phyloP scores from a whole-genome alignment of 2,113 vertebrate species.

The Prochilodus magdalenae region DNA sequence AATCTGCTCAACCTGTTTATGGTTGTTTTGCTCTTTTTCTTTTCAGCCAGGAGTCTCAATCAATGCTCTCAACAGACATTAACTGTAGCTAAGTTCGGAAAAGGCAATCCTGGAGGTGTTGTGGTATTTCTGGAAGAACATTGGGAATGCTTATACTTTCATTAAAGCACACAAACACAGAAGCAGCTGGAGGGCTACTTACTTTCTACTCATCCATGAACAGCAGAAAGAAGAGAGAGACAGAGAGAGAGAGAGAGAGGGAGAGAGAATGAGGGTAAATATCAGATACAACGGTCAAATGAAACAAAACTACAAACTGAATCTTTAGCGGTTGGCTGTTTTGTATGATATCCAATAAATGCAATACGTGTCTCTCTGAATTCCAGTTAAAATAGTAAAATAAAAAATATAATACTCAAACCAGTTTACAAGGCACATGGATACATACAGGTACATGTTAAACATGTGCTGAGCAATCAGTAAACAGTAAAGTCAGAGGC shows the following conservation, averaged over 20 bases:
- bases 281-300: conserved; percentile 8
- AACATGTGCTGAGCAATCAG: too few relatives aligned
- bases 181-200: conserved; percentile 27
- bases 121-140: conserved; percentile 2
- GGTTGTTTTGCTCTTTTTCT: conserved; percentile 7
- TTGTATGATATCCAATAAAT: too few relatives aligned
- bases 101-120: conserved; percentile 17
- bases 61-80: conserved; percentile 8
- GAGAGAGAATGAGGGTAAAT: not conserved
- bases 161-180: not conserved
- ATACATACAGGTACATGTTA: too few relatives aligned
- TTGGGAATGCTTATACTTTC: conserved; percentile 5
- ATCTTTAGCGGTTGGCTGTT: too few relatives aligned
- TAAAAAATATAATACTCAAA: too few relatives aligned
- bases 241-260: too few relatives aligned
- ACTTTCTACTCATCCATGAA: conserved; percentile 74
- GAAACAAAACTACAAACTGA: too few relatives aligned
- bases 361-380: too few relatives aligned
- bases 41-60: conserved; percentile 18
- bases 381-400: too few relatives aligned
- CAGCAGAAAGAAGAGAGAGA: conserved; percentile 48
- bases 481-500: too few relatives aligned
- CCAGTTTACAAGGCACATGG: too few relatives aligned
- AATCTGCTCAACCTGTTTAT: conserved; percentile 29
- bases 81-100: conserved; percentile 15